Conservation (phyloP, 2,113 vertebrate species). For the Miniopterus natalensis region DNA sequence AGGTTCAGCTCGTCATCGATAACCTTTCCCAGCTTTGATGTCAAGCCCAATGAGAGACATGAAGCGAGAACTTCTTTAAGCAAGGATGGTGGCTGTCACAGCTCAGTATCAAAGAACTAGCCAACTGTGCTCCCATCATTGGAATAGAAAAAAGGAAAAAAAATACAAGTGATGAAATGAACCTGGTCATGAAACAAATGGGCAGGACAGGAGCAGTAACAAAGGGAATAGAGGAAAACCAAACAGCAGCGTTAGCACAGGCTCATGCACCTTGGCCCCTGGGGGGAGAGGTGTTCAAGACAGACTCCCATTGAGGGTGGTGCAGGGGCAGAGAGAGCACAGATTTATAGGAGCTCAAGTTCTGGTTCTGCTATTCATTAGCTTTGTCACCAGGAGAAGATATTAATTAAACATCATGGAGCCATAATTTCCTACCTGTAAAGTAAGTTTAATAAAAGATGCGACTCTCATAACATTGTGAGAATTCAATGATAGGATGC, state of each 20-base stretch:
- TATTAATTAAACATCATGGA: not conserved
- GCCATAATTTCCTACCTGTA: not conserved
- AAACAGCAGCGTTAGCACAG: not conserved
- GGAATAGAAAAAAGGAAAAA: not conserved
- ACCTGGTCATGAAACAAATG: not conserved
- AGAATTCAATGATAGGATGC: not conserved
- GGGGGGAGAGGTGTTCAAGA: not conserved
- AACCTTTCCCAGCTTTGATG: slow-evolving; percentile 69
- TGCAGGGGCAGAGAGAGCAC: not conserved
- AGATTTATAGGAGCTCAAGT: not conserved
- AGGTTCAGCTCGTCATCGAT: slow-evolving; percentile 50
- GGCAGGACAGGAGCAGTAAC: not conserved
- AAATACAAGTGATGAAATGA: not conserved
- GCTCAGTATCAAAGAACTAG: slow-evolving; percentile 25
- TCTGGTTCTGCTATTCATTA: not conserved
- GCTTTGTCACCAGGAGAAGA: not conserved
- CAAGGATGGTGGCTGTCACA: not conserved
- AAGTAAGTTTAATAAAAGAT: not conserved
- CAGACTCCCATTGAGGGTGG: accelerated
- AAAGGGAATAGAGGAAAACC: not conserved
- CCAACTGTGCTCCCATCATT: not conserved
- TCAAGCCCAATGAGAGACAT: not conserved
- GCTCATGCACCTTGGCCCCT: accelerated
- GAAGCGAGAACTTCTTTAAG: not conserved
- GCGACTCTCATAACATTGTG: not conserved